Base-by-base conservation (phyloP, 2,888 invertebrate species). In the Heteromyza rotundicornis region DNA sequence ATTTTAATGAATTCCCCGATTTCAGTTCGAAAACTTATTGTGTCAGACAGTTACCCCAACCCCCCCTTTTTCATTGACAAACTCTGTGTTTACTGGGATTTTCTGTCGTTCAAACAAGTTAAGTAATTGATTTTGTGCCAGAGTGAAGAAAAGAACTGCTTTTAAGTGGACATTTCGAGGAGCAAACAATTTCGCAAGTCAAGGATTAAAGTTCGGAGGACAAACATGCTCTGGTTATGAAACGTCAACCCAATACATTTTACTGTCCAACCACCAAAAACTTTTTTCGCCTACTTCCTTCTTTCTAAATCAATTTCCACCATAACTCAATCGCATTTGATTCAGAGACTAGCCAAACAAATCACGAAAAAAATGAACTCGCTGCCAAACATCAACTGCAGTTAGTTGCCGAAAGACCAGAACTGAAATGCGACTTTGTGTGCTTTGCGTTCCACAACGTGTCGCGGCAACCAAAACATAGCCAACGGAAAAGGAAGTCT, bases 301-400 rank as follows among this genome's bases (percentile, higher is more conserved):
- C 27, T 27, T 5, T n/a, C 3, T n/a, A 40, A 40, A 40, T 40
- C 40, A 40, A 40, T 40, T 40, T 8, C 40, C 40, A 40, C 10
- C 40, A 40, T 14, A 40, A 40, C 40, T 40, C 40, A 40, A 40
- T 40, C 40, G n/a, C 40, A n/a, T 40, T 40, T n/a, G 40, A 40
- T 40, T 40, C 3, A 7, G n/a, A n/a, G n/a, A n/a, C n/a, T n/a
- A n/a, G n/a, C n/a, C n/a, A n/a, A n/a, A n/a, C n/a, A n/a, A n/a
- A n/a, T n/a, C n/a, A n/a, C n/a, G n/a, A 7, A n/a, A 8, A 2
- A 40, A 40, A n/a, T 40, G 40, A 40, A 40, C 40, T 40, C 40
- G 40, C 14, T 40, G 5, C 27, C 27, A 27, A 27, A 27, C 27
- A 27, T 27, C 27, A 27, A 7, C 40, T 40, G 40, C 40, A 40